Conservation (phyloP, 2,113 vertebrate species). For the Isichthys henryi region DNA sequence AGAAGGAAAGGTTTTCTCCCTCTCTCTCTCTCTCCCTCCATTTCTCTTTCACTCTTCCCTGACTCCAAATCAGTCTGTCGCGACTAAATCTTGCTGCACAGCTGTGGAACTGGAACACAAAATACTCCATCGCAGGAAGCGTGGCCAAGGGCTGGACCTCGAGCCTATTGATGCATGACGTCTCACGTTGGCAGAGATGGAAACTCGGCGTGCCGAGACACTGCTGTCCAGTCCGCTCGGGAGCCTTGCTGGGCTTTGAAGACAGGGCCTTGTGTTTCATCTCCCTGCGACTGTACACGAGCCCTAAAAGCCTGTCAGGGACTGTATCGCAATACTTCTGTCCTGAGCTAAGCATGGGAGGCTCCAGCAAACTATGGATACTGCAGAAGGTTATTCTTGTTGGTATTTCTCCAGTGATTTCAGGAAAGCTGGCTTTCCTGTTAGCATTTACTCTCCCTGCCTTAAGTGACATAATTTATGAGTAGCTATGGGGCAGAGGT, state of each 20-base stretch:
- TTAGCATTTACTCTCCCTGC: not conserved
- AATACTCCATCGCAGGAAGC: not conserved
- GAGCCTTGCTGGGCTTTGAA: slow-evolving; percentile 14
- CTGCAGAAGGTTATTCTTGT: not conserved
- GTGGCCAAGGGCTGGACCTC: not conserved
- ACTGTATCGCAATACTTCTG: not conserved
- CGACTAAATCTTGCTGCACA: slow-evolving; percentile 8
- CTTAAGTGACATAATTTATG: not conserved
- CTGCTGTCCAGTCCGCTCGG: not conserved
- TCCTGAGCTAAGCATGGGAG: not conserved
- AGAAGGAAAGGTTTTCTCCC: not conserved
- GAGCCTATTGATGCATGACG: slow-evolving; percentile 2
- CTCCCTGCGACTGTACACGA: not conserved
- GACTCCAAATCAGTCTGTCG: not conserved
- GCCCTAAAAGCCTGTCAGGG: slow-evolving; percentile 32
- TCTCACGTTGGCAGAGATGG: not conserved
- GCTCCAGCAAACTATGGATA: not conserved
- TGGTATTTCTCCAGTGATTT: not conserved
- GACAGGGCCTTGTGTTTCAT: slow-evolving; percentile 19
- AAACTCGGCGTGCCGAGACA: too few relatives aligned
- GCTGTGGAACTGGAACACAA: slow-evolving; percentile 10
- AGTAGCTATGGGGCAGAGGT: not conserved
- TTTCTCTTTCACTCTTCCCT: not conserved
- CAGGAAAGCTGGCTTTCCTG: not conserved
- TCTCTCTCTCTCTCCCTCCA: not conserved